Evolutionary conservation across 64 coral and sea anemone species (phyloP).

Genomic region (Pachyseris speciosa): DNA sequence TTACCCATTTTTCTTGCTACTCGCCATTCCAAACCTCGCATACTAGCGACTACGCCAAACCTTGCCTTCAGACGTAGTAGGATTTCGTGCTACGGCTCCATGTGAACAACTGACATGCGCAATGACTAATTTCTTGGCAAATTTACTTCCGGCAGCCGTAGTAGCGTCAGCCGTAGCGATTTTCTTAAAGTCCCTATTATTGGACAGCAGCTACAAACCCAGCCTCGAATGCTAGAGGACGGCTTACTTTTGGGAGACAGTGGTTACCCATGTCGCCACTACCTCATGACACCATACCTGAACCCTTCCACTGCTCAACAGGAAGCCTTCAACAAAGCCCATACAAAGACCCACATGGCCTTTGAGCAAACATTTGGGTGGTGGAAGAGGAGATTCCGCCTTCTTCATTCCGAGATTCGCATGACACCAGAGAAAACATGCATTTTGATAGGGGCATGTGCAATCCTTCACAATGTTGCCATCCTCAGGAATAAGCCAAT

Average conservation of each 20-base stretch:
- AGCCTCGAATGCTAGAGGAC: not conserved
- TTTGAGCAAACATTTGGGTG: slow-evolving; percentile 64
- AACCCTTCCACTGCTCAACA: not conserved
- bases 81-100: too few relatives aligned
- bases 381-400: slow-evolving; percentile 50
- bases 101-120: too few relatives aligned
- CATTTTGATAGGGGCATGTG: slow-evolving; percentile 9
- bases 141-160: too few relatives aligned
- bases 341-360: too few relatives aligned
- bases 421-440: not conserved
- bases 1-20: too few relatives aligned
- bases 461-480: not conserved
- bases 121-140: too few relatives aligned
- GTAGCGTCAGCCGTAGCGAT: too few relatives aligned
- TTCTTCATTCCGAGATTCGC: too few relatives aligned
- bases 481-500: slow-evolving; percentile 1
- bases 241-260: too few relatives aligned
- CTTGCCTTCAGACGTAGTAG: too few relatives aligned
- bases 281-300: slow-evolving; percentile 9
- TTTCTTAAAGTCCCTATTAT: not conserved
- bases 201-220: not conserved
- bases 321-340: not conserved
- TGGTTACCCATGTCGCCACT: not conserved
- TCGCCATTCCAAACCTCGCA: too few relatives aligned
- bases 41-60: too few relatives aligned